phyloP scores from a whole-genome alignment of 1,140 invertebrate genomes.

The Micrasema minimum region DNA sequence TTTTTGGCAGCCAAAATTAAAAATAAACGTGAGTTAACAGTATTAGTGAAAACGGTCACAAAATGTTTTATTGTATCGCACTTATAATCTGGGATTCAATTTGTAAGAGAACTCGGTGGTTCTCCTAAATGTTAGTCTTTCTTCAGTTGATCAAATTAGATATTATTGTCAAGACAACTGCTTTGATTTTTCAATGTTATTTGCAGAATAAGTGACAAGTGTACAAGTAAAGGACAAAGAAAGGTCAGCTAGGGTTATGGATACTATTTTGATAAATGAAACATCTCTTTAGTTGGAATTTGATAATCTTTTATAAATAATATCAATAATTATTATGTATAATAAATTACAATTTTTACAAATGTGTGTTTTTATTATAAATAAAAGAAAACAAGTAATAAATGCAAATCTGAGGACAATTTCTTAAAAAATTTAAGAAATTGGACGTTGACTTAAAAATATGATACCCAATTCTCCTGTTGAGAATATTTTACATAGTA shows the following conservation, averaged over 20 bases:
- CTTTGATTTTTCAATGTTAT: not conserved
- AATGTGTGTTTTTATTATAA: conserved; percentile 32
- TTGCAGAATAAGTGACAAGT: too few relatives aligned
- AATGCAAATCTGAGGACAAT: conserved; percentile 23
- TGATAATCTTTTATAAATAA: conserved; percentile 48
- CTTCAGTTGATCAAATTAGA: too few relatives aligned
- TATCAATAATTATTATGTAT: conserved; percentile 41
- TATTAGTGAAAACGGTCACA: conserved; percentile 19
- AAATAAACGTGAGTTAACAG: not conserved
- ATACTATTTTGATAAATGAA: conserved; percentile 34
- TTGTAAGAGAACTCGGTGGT: too few relatives aligned
- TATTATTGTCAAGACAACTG: not conserved
- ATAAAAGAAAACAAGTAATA: conserved; percentile 38
- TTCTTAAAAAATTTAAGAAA: too few relatives aligned
- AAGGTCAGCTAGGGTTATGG: conserved; percentile 8
- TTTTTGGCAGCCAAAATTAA: not conserved
- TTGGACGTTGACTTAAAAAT: too few relatives aligned
- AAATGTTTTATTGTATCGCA: not conserved
- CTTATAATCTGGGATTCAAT: too few relatives aligned
- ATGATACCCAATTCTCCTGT: too few relatives aligned
- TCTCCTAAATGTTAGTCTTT: too few relatives aligned
- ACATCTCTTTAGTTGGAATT: conserved; percentile 39
- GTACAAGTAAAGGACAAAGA: too few relatives aligned
- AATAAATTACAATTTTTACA: conserved; percentile 49
- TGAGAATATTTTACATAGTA: too few relatives aligned